A percentile compares a stretch with the other conserved stretches of the same genome.
phyloP scores from a whole-genome alignment of 2,888 invertebrate genomes.

The Agrilus mali region DNA sequence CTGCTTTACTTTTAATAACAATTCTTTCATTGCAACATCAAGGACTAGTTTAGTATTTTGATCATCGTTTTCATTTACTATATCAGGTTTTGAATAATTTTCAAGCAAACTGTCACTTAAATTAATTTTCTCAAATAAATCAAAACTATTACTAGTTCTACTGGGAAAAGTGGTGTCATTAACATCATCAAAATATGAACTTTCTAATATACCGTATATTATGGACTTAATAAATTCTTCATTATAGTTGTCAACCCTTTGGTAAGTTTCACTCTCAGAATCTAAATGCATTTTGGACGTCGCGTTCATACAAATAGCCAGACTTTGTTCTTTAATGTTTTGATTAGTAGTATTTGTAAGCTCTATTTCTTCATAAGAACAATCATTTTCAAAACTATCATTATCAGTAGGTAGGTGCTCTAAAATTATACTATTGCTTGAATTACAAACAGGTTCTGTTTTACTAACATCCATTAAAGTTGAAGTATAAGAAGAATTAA shows the following conservation, averaged over 20 bases:
- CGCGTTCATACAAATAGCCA: conserved; percentile 12
- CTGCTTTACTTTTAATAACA: conserved; percentile 24
- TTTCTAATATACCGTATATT: too few relatives aligned
- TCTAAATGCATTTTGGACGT: conserved; percentile 11
- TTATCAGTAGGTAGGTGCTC: conserved; percentile 14
- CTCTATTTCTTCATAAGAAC: conserved; percentile 32
- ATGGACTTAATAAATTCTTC: background rate
- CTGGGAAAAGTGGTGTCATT: conserved; percentile 17
- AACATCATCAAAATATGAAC: background rate
- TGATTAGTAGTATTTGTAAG: conserved; percentile 20
- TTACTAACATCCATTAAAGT: too few relatives aligned
- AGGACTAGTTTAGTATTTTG: background rate
- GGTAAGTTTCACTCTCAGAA: too few relatives aligned
- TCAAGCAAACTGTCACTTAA: conserved; percentile 29
- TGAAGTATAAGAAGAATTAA: too few relatives aligned
- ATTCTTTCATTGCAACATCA: conserved; percentile 3
- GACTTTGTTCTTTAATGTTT: conserved; percentile 7
- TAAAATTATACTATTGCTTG: conserved; percentile 12
- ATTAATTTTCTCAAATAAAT: conserved; percentile 30
- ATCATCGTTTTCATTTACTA: conserved; percentile 5
- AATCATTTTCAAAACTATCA: conserved; percentile 30
- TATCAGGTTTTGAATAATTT: conserved; percentile 14
- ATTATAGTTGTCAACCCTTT: too few relatives aligned
- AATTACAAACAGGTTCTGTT: background rate
- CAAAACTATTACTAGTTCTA: conserved; percentile 24